phyloP scores from a whole-genome alignment of 2,113 vertebrate genomes.

The Toxotes jaculatrix region DNA sequence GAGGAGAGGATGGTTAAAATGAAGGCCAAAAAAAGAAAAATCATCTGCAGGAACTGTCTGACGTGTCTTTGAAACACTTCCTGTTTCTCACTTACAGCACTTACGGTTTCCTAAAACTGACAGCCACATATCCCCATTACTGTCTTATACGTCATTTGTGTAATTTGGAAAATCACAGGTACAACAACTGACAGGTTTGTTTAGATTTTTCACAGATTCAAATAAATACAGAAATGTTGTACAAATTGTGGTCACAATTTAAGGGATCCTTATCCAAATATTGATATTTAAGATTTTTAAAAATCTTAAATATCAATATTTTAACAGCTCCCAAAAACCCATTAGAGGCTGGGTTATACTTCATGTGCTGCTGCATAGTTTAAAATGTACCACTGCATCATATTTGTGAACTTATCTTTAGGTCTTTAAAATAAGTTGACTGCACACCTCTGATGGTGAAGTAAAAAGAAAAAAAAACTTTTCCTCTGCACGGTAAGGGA shows the following conservation, averaged over 20 bases:
- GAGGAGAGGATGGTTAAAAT: constrained; percentile 68
- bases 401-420: background rate
- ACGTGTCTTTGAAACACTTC: constrained; percentile 40
- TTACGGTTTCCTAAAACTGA: background rate
- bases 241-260: background rate
- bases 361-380: background rate
- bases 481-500: background rate
- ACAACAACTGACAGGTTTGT: background rate
- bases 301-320: background rate
- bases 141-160: constrained; percentile 4
- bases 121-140: constrained; percentile 1
- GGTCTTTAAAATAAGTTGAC: background rate
- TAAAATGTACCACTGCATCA: background rate
- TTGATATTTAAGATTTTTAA: background rate
- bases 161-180: background rate
- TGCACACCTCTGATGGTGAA: no score
- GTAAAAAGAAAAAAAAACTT: background rate
- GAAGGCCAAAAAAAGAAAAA: constrained; percentile 41
- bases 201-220: background rate
- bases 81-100: background rate
- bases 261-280: background rate
- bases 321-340: background rate
- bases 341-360: background rate
- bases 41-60: constrained; percentile 34
- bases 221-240: background rate